phyloP scores from a whole-genome alignment of 2,113 vertebrate species.

The Agelaius phoeniceus region DNA sequence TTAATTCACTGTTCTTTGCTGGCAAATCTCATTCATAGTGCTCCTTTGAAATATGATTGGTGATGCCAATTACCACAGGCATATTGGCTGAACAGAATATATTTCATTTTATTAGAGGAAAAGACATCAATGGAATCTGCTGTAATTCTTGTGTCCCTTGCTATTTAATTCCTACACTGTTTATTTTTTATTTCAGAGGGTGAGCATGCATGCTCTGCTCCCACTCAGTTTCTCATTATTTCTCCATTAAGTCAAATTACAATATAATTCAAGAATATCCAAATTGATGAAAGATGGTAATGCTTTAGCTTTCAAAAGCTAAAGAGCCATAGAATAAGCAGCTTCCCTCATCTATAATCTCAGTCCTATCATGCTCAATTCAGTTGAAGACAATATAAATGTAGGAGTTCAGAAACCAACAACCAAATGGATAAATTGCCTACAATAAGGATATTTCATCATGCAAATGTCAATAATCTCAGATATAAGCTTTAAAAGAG shows the following conservation, averaged over 20 bases:
- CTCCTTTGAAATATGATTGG: constrained; percentile 30
- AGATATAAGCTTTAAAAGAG: not conserved
- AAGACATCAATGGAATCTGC: not conserved
- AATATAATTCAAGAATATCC: not conserved
- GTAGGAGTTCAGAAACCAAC: not conserved
- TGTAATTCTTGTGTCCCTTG: not conserved
- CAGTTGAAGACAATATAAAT: not conserved
- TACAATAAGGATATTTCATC: not conserved
- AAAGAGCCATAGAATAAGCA: not conserved
- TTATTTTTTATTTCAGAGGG: constrained; percentile 2
- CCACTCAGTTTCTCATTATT: constrained; percentile 26
- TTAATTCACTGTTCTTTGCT: constrained; percentile 41
- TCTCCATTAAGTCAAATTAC: constrained; percentile 17
- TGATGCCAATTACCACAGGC: constrained; percentile 22
- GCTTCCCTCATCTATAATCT: not conserved
- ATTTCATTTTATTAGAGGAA: constrained; percentile 10
- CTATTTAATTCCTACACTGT: not conserved
- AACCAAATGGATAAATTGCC: not conserved
- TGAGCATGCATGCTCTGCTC: not conserved
- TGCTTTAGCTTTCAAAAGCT: not conserved
- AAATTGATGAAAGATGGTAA: not conserved
- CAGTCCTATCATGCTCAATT: not conserved
- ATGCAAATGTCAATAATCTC: not conserved
- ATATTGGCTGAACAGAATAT: not conserved
- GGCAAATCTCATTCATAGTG: not conserved